Conservation (phyloP, 1,140 invertebrate species). For the Achatina immaculata region DNA sequence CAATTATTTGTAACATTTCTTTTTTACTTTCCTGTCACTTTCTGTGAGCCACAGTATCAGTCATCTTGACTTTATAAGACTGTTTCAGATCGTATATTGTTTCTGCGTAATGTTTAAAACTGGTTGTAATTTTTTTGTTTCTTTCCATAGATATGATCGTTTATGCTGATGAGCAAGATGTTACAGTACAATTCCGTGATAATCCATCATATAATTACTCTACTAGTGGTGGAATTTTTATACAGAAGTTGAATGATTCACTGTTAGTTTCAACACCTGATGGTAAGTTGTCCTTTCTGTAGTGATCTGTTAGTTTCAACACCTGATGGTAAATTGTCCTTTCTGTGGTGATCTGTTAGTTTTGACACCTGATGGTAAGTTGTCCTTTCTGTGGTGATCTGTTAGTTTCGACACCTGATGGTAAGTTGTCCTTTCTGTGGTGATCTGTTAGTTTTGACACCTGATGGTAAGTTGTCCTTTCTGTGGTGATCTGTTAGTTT, state of each 20-base stretch:
- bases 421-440: not conserved
- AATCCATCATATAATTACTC: not conserved
- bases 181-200: not conserved
- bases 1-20: not conserved
- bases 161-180: not conserved
- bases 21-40: not conserved
- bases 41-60: not conserved
- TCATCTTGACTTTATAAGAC: not conserved
- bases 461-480: not conserved
- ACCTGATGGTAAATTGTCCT: not conserved
- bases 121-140: not conserved
- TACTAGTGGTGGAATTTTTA: not conserved
- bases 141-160: slow-evolving; percentile 2
- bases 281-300: not conserved
- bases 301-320: not conserved
- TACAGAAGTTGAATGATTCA: slow-evolving; percentile 7
- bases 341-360: not conserved
- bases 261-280: not conserved
- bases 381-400: not conserved
- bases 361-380: not conserved
- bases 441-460: not conserved
- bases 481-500: not conserved
- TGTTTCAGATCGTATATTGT: not conserved
- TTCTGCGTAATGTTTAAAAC: not conserved
- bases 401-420: not conserved